phyloP scores from a whole-genome alignment of 2,113 vertebrate genomes.

The Platysteira castanea region DNA sequence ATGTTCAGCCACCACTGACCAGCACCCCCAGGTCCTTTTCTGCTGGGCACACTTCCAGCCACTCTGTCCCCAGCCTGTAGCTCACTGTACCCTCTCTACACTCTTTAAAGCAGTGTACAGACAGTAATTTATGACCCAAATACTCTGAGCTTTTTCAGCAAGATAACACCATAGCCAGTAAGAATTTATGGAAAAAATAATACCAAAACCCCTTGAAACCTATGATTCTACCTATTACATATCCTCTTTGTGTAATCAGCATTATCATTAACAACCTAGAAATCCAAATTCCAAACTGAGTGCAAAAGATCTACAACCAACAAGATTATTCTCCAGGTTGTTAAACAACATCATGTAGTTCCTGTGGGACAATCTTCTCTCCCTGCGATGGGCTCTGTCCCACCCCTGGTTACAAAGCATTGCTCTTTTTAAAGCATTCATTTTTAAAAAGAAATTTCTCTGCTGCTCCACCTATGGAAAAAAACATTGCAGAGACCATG shows the following conservation, averaged over 20 bases:
- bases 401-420: fast-evolving
- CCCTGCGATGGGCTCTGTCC: fast-evolving
- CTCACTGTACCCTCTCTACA: neutral
- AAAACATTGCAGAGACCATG: neutral
- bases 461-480: neutral
- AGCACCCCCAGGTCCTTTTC: neutral
- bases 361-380: neutral
- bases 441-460: neutral
- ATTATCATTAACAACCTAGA: neutral
- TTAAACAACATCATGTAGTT: neutral
- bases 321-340: neutral
- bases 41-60: neutral
- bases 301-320: neutral
- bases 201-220: neutral
- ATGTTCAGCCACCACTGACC: neutral
- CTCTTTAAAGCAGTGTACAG: neutral
- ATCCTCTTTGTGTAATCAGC: neutral
- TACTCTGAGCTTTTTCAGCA: neutral
- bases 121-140: neutral
- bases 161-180: neutral
- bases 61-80: neutral
- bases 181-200: neutral
- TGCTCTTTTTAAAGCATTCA: neutral
- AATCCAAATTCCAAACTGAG: neutral
- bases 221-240: neutral